Conservation (phyloP, 2,888 invertebrate species). For the Aporophyla lueneburgensis region DNA sequence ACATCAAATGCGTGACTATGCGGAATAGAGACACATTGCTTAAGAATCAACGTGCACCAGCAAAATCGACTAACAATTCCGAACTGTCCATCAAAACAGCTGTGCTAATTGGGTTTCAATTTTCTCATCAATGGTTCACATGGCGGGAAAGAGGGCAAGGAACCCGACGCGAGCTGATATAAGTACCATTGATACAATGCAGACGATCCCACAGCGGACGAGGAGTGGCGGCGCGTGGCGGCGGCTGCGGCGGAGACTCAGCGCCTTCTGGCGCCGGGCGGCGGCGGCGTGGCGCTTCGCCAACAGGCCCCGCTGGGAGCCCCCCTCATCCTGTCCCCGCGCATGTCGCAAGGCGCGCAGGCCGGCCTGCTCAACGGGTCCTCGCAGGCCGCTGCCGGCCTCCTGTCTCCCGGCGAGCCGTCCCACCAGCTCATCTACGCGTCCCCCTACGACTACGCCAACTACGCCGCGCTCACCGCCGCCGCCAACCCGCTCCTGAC, state of each 20-base stretch:
- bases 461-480: slow-evolving; percentile 96
- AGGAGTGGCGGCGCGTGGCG: slow-evolving; percentile 96
- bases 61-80: slow-evolving; percentile 37
- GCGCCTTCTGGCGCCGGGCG: slow-evolving; percentile 92
- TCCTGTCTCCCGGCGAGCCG: slow-evolving; percentile 91
- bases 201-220: slow-evolving; percentile 93
- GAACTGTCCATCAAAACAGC: slow-evolving; percentile 30
- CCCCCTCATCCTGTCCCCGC: slow-evolving; percentile 97
- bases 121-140: slow-evolving; percentile 40
- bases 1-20: not conserved
- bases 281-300: slow-evolving; percentile 91
- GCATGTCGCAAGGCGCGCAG: slow-evolving; percentile 96
- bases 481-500: slow-evolving; percentile 95
- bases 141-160: slow-evolving; percentile 34
- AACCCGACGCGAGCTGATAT: slow-evolving; percentile 51
- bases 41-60: not conserved
- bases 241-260: slow-evolving; percentile 95
- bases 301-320: slow-evolving; percentile 96
- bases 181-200: slow-evolving; percentile 86
- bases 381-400: slow-evolving; percentile 83
- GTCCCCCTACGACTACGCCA: slow-evolving; percentile 96
- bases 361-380: slow-evolving; percentile 92
- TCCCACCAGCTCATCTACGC: slow-evolving; percentile 97
- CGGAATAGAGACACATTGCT: not conserved
- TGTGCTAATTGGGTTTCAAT: slow-evolving; percentile 45